Evolutionary conservation across 2,113 vertebrate species (phyloP).

Genomic region (Clarias batrachus): DNA sequence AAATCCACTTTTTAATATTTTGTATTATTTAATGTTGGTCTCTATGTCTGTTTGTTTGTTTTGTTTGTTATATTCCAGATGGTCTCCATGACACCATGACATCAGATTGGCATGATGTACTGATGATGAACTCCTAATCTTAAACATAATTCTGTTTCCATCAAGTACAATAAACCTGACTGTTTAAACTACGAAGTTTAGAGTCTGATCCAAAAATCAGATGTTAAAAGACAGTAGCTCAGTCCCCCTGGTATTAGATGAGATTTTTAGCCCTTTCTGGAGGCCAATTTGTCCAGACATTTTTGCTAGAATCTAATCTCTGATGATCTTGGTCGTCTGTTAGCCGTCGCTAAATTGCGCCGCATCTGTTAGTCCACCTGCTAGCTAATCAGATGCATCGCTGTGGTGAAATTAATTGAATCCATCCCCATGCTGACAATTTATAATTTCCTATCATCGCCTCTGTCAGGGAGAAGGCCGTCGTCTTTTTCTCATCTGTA

Average conservation of each 20-base stretch:
- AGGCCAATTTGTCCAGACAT: not conserved
- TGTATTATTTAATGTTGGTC: not conserved
- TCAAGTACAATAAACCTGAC: not conserved
- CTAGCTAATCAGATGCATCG: constrained; percentile 45
- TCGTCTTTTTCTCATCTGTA: not conserved
- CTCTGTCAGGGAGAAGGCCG: constrained; percentile 9
- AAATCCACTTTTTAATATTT: not conserved
- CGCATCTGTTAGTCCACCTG: constrained; percentile 44
- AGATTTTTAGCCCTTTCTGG: not conserved
- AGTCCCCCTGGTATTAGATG: not conserved
- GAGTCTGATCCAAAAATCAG: not conserved
- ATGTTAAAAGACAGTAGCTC: not conserved
- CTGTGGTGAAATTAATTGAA: constrained; percentile 41
- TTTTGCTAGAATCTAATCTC: constrained; percentile 18
- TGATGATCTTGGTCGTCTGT: constrained; percentile 27
- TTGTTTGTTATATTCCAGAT: not conserved
- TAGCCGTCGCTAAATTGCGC: constrained; percentile 40
- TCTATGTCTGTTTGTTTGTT: not conserved
- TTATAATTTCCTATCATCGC: constrained; percentile 28
- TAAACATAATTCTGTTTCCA: not conserved
- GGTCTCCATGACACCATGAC: too few relatives aligned
- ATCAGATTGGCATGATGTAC: not conserved
- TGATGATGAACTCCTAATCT: too few relatives aligned
- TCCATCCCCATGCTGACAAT: constrained; percentile 43
- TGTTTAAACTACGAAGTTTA: not conserved